These are phyloP conservation scores for Ispidina lecontei DNA, from an alignment of 2,797 vertebrate genomes.

Conservation along the genomic window DNA sequence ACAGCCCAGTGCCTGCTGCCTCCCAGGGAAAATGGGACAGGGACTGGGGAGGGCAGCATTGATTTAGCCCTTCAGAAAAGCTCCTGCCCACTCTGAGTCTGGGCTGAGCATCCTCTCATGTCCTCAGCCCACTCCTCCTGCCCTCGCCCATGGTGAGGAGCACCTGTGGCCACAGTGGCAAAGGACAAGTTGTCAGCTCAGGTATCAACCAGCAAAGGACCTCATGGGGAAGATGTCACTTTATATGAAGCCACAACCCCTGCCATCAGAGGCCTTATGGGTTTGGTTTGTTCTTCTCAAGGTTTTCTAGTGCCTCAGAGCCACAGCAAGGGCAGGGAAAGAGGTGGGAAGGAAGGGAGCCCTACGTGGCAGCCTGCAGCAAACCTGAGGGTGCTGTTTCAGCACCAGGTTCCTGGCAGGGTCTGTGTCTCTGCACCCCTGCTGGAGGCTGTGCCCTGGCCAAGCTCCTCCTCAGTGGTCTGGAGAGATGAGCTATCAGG, in stretches of 20 bases:
- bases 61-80: neutral
- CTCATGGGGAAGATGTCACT: neutral
- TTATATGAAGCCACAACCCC: neutral
- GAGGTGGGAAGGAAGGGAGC: neutral
- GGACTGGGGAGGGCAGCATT: fast-evolving
- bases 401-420: neutral
- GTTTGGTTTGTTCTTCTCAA: neutral
- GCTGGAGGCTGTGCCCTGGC: neutral
- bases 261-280: neutral
- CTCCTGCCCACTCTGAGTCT: neutral
- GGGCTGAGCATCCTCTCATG: neutral
- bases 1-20: neutral
- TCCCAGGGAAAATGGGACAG: neutral
- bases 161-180: neutral
- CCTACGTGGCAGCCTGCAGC: neutral
- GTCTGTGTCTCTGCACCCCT: neutral
- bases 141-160: neutral
- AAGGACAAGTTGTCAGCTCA: neutral
- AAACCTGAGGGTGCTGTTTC: neutral
- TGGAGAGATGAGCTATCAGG: neutral
- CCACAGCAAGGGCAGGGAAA: neutral
- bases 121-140: neutral
- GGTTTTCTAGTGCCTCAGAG: neutral
- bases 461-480: neutral
- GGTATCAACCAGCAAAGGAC: neutral